These are phyloP conservation scores for Hymenopus coronatus DNA, from an alignment of 2,888 invertebrate species.

Conservation along the genomic window DNA sequence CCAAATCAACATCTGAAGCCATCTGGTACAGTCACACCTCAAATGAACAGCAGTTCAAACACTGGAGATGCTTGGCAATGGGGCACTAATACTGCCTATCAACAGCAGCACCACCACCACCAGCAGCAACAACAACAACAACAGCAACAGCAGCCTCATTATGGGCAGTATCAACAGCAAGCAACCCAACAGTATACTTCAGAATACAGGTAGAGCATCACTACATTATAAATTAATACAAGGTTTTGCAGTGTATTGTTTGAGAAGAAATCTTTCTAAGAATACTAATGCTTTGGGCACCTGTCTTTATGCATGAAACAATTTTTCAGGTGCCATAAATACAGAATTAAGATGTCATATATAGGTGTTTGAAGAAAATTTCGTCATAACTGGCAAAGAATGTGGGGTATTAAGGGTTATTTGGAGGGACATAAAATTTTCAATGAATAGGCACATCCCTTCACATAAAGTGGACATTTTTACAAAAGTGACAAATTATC, in stretches of 20 bases:
- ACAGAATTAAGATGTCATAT: too few relatives aligned
- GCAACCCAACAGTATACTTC: neutral
- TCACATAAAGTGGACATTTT: too few relatives aligned
- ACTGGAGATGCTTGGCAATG: constrained; percentile 6
- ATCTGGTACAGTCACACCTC: neutral
- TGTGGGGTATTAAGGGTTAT: too few relatives aligned
- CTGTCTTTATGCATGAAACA: neutral
- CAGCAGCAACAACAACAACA: constrained; percentile 48
- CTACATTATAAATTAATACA: neutral
- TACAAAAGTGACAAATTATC: too few relatives aligned
- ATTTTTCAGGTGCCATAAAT: neutral
- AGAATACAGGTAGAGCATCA: constrained; percentile 1
- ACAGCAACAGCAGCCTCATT: constrained; percentile 42
- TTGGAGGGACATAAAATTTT: too few relatives aligned
- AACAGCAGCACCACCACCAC: constrained; percentile 33
- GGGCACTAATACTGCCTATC: constrained; percentile 16
- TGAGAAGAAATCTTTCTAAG: neutral
- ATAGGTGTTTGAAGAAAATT: too few relatives aligned
- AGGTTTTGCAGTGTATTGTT: too few relatives aligned
- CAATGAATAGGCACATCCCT: too few relatives aligned
- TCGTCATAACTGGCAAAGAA: too few relatives aligned
- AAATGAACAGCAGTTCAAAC: neutral
- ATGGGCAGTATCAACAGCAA: constrained; percentile 33
- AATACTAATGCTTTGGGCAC: neutral
- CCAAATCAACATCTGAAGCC: neutral